These are phyloP conservation scores for Tetraodon nigroviridis DNA, from an alignment of 2,113 vertebrate species.

Conservation along the genomic window DNA sequence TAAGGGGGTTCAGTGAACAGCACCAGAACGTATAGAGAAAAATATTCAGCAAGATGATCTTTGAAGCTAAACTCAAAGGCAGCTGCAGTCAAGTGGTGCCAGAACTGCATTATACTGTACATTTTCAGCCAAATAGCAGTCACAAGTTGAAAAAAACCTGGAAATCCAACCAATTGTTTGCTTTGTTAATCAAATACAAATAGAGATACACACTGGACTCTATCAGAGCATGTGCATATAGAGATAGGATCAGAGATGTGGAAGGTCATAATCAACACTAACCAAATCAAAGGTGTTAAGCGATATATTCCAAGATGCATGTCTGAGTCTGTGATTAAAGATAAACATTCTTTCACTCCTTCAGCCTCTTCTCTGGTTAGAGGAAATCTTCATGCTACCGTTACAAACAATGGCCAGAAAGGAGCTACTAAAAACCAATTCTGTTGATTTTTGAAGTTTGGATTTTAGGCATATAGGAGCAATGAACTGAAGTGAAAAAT, in stretches of 20 bases:
- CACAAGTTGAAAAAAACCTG: conserved; percentile 32
- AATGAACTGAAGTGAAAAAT: conserved; percentile 40
- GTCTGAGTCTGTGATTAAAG: conserved; percentile 40
- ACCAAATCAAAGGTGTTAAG: conserved; percentile 41
- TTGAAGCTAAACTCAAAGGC: conserved; percentile 76
- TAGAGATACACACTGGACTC: conserved; percentile 4
- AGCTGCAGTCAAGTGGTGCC: conserved; percentile 65
- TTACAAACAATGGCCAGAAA: conserved; percentile 33
- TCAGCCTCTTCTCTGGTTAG: conserved; percentile 19
- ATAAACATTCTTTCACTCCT: conserved; percentile 52
- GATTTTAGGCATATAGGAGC: conserved; percentile 51
- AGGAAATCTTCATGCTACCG: conserved; percentile 35
- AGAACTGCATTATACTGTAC: conserved; percentile 55
- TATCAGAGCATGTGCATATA: conserved; percentile 2
- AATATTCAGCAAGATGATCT: conserved; percentile 55
- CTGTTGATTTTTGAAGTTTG: conserved; percentile 53
- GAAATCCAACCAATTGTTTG: conserved; percentile 41
- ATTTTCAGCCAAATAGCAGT: conserved; percentile 32
- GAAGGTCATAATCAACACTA: conserved; percentile 49
- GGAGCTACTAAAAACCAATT: conserved; percentile 31
- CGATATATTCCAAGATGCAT: conserved; percentile 52
- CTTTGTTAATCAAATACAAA: conserved; percentile 33
- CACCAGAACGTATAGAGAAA: conserved; percentile 60
- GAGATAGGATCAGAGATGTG: conserved; percentile 32
- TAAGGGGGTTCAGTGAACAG: conserved; percentile 17